Conservation (phyloP, 2,113 vertebrate species). For the Campylomormyrus numenius region DNA sequence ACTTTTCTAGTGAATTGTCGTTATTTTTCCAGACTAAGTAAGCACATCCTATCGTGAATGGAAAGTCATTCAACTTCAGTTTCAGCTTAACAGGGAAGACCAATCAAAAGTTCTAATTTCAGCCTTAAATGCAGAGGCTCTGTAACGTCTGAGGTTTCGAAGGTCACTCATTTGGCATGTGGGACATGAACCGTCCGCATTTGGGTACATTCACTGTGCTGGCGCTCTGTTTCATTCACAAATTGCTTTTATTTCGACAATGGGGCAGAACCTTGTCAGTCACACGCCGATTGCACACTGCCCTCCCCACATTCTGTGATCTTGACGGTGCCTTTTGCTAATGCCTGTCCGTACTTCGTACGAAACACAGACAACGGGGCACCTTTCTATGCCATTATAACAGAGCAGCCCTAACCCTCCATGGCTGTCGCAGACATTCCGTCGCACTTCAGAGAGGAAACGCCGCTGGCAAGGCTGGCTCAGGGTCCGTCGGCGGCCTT, state of each 20-base stretch:
- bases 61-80: background rate
- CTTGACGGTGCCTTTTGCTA: background rate
- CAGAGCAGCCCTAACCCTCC: background rate
- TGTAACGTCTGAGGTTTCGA: background rate
- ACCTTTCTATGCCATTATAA: slow-evolving; percentile 35
- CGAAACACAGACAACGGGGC: too few relatives aligned
- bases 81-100: background rate
- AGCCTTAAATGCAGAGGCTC: background rate
- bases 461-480: slow-evolving; percentile 5
- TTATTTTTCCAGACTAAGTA: background rate
- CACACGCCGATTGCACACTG: slow-evolving; percentile 32
- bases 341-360: background rate
- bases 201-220: slow-evolving; percentile 43
- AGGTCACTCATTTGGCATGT: background rate
- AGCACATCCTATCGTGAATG: background rate
- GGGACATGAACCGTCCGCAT: slow-evolving; percentile 34
- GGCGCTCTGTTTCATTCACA: slow-evolving; percentile 42
- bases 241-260: slow-evolving; percentile 46
- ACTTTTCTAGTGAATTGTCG: background rate
- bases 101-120: background rate
- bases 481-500: slow-evolving; percentile 12
- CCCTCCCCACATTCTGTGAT: slow-evolving; percentile 36
- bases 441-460: slow-evolving; percentile 13
- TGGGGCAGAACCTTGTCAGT: slow-evolving; percentile 40
- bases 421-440: background rate